A percentile compares a stretch with the other conserved stretches of the same genome.
phyloP scores from a whole-genome alignment of 2,113 vertebrate genomes.

The Rhodinocichla rosea region DNA sequence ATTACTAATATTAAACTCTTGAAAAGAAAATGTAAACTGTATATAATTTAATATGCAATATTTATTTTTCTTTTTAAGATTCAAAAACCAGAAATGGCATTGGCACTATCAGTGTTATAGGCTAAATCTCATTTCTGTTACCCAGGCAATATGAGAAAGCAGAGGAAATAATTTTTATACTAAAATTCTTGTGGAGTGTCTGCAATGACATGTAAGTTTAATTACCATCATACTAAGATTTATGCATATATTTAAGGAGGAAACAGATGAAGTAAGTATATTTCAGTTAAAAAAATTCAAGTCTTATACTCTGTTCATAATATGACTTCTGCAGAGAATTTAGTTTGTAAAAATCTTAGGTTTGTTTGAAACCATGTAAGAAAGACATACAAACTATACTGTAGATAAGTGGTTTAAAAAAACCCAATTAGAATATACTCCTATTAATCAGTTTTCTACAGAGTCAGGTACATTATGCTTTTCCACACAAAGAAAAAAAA shows the following conservation, averaged over 20 bases:
- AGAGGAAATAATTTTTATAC: not conserved
- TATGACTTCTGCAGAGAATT: not conserved
- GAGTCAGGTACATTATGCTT: not conserved
- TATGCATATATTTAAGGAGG: not conserved
- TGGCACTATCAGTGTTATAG: not conserved
- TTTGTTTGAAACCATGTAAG: not conserved
- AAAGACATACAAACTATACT: not conserved
- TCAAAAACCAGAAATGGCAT: not conserved
- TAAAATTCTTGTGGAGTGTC: not conserved
- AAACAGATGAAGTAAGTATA: not conserved
- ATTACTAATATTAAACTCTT: not conserved
- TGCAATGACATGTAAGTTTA: not conserved
- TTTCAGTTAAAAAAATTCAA: not conserved
- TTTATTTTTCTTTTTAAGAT: not conserved
- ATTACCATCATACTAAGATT: not conserved
- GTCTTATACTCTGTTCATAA: not conserved
- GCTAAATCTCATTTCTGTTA: not conserved
- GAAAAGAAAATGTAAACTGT: not conserved
- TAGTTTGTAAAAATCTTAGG: not conserved
- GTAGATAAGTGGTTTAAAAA: not conserved
- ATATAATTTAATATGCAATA: not conserved
- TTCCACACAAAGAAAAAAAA: not conserved
- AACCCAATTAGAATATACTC: accelerated
- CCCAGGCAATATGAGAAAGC: not conserved
- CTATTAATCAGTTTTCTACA: not conserved